Evolutionary conservation across 2,113 vertebrate species (phyloP), one percentile per base, ranked within the genome.

Genomic region (Paralichthys olivaceus): DNA sequence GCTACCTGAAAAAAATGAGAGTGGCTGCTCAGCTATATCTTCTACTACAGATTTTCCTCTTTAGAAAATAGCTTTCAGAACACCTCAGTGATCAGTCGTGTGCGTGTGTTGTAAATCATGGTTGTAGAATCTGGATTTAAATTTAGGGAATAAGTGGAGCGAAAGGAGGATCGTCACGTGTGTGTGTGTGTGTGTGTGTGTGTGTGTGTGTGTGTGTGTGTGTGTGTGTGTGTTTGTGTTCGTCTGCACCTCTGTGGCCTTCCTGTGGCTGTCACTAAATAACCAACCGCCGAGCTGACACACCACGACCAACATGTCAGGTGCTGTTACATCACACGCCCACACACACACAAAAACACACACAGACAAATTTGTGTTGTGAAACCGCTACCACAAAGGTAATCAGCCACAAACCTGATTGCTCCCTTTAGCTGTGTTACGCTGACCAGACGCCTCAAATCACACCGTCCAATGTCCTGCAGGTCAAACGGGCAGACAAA

Each of bases 321-420:
- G 91, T 96, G 93, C 83, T 93, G 62, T 96, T 96, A 96, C 94
- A 92, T 93, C 73, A 87, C 47, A 34, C 61, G 58, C 26, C 25
- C 88, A 94, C 79, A 28, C 58, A 43, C 55, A 54, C 57, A 25
- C 70, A 69, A 63, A 40, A n/a, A 65, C 72, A 76, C 61, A 62
- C 58, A 75, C 62, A 57, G 59, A 45, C 4, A 32, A 9, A 66
- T 0, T 9, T 11, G 61, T 37, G 89, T 94, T 92, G 87, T 85
- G 89, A 84, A 91, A 94, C 76, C 13, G 55, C 66, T 3, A 45
- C 25, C 71, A 82, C 88, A 92, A 92, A 93, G 90, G 84, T 87
- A 88, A 91, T 88, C 51, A 55, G 67, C 28, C 80, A 77, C 77
- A 87, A 57, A 76, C 75, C 84, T 81, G 90, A 88, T 93, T 92